Evolutionary conservation across 2,113 vertebrate genomes (phyloP).

Genomic region (Dasypus novemcinctus): DNA sequence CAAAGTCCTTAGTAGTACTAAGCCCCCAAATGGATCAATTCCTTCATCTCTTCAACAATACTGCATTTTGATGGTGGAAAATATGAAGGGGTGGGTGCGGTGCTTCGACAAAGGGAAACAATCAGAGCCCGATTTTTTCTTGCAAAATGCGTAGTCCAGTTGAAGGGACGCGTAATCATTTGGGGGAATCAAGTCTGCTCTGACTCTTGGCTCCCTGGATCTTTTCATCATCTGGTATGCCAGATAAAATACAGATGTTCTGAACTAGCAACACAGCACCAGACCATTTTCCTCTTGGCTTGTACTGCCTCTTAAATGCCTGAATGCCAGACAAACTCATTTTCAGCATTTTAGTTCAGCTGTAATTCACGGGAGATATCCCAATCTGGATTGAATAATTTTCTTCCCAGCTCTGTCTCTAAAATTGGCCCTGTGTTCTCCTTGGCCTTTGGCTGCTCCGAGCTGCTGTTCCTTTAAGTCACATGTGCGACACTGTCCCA

Average conservation of each 20-base stretch:
- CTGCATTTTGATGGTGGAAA: neutral
- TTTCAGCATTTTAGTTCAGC: conserved; percentile 65
- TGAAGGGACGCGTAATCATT: conserved; percentile 64
- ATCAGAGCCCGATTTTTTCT: conserved; percentile 29
- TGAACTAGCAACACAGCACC: conserved; percentile 64
- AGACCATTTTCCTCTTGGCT: conserved; percentile 60
- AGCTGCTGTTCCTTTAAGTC: conserved; percentile 13
- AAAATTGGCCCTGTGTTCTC: conserved; percentile 35
- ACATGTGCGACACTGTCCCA: neutral
- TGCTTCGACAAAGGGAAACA: conserved; percentile 26
- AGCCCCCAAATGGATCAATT: conserved; percentile 31
- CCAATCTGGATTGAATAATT: conserved; percentile 50
- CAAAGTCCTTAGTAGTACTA: neutral
- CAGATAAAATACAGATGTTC: conserved; percentile 85
- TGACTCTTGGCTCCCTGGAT: conserved; percentile 75
- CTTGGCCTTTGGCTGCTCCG: neutral
- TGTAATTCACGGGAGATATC: conserved; percentile 64
- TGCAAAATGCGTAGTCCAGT: conserved; percentile 61
- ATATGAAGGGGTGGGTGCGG: neutral
- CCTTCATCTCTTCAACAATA: conserved; percentile 51
- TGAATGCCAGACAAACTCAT: conserved; percentile 64
- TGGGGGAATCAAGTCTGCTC: conserved; percentile 69
- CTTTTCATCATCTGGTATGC: conserved; percentile 76
- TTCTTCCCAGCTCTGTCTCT: conserved; percentile 22
- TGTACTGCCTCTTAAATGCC: conserved; percentile 60